Evolutionary conservation across 2,113 vertebrate species (phyloP).

Genomic region (Hystrix brachyura): DNA sequence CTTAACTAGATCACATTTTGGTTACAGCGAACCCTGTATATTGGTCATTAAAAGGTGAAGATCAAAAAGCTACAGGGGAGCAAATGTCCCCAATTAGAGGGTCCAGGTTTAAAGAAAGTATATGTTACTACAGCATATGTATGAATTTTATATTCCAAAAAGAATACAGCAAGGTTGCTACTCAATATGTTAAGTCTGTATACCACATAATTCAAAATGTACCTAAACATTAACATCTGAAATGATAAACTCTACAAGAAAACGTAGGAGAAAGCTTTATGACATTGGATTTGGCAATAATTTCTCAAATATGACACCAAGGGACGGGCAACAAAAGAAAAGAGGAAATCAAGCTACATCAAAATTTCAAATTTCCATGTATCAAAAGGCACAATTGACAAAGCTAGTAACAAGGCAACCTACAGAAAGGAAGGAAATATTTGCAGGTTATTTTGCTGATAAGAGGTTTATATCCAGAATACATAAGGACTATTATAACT

Average conservation of each 20-base stretch:
- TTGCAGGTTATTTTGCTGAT: not conserved
- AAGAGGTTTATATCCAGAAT: not conserved
- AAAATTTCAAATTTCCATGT: not conserved
- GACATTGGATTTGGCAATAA: not conserved
- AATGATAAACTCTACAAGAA: not conserved
- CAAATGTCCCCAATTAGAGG: not conserved
- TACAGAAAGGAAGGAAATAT: not conserved
- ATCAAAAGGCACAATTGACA: not conserved
- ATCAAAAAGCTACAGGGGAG: not conserved
- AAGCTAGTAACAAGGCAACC: not conserved
- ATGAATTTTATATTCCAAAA: not conserved
- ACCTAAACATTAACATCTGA: not conserved
- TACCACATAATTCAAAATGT: not conserved
- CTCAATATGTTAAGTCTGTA: not conserved
- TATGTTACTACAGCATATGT: not conserved
- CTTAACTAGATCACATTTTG: not conserved
- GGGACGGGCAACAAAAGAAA: not conserved
- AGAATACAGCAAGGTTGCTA: not conserved
- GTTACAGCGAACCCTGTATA: not conserved
- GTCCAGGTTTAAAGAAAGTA: not conserved
- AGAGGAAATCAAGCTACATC: not conserved
- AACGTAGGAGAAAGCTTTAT: not conserved
- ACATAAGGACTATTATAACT: not conserved
- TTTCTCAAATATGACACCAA: not conserved
- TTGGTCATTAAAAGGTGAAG: not conserved